These are phyloP conservation scores for Laticauda colubrina DNA, from an alignment of 2,113 vertebrate genomes.

Conservation along the genomic window DNA sequence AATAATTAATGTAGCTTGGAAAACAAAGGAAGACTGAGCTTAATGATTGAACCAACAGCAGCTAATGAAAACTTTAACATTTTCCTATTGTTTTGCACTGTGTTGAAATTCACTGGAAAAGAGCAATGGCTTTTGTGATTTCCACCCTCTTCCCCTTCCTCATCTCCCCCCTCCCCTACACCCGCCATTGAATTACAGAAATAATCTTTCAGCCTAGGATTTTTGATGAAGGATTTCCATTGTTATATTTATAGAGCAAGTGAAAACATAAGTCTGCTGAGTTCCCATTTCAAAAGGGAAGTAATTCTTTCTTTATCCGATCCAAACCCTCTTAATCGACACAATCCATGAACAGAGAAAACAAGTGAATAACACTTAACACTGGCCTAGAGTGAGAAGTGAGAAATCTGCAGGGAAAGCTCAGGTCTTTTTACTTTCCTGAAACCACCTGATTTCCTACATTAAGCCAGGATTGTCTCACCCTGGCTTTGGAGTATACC, in stretches of 20 bases:
- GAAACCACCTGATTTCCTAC: background rate
- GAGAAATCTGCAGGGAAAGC: background rate
- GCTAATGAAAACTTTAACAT: background rate
- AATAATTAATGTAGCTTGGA: background rate
- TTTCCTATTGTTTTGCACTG: background rate
- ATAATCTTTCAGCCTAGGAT: background rate
- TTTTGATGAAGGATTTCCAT: constrained; percentile 1
- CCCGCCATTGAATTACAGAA: background rate
- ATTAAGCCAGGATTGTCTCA: background rate
- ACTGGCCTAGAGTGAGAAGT: background rate
- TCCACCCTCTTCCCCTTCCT: background rate
- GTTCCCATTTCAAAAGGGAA: background rate
- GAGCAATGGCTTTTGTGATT: background rate
- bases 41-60: background rate
- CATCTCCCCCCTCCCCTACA: too few species aligned
- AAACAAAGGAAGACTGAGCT: constrained; percentile 14
- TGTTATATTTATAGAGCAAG: background rate
- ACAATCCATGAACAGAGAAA: background rate
- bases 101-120: background rate
- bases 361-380: background rate
- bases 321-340: background rate
- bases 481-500: background rate
- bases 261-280: background rate
- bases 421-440: background rate
- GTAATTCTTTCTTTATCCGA: background rate